Conservation (phyloP, 2,888 invertebrate genomes). For the Leptinotarsa peninsularis region DNA sequence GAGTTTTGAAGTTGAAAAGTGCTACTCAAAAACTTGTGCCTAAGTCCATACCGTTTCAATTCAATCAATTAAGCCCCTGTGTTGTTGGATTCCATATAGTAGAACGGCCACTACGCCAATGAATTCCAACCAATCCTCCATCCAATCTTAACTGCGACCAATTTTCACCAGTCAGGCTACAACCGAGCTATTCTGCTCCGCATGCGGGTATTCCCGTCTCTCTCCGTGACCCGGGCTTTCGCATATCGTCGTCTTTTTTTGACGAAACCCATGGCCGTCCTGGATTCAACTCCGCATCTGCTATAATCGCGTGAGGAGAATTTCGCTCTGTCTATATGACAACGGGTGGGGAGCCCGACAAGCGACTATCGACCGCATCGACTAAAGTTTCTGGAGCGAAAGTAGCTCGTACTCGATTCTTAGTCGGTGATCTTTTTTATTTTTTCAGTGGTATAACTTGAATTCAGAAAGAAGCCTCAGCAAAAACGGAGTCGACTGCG, state of each 20-base stretch:
- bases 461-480: conserved; percentile 39
- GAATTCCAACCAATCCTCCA: conserved; percentile 32
- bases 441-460: conserved; percentile 37
- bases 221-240: conserved; percentile 24
- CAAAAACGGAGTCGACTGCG: conserved; percentile 42
- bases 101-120: conserved; percentile 29
- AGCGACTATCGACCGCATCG: conserved; percentile 28
- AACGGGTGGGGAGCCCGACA: conserved; percentile 20
- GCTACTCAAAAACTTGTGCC: not conserved
- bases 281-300: conserved; percentile 38
- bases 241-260: conserved; percentile 31
- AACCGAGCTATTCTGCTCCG: conserved; percentile 33
- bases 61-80: not conserved
- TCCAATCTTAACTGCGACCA: conserved; percentile 32
- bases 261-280: conserved; percentile 33
- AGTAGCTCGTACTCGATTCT: conserved; percentile 24
- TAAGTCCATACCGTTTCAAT: not conserved
- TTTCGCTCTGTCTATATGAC: conserved; percentile 28
- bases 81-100: not conserved
- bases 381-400: not conserved
- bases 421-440: conserved; percentile 30
- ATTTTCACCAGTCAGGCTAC: conserved; percentile 34
- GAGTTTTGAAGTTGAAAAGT: not conserved
- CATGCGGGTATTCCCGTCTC: conserved; percentile 33
- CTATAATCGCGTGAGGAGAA: conserved; percentile 40